A percentile compares a stretch with the other conserved stretches of the same genome.
These are phyloP conservation scores for Pantala flavescens DNA, from an alignment of 1,140 invertebrate genomes.

Conservation along the genomic window DNA sequence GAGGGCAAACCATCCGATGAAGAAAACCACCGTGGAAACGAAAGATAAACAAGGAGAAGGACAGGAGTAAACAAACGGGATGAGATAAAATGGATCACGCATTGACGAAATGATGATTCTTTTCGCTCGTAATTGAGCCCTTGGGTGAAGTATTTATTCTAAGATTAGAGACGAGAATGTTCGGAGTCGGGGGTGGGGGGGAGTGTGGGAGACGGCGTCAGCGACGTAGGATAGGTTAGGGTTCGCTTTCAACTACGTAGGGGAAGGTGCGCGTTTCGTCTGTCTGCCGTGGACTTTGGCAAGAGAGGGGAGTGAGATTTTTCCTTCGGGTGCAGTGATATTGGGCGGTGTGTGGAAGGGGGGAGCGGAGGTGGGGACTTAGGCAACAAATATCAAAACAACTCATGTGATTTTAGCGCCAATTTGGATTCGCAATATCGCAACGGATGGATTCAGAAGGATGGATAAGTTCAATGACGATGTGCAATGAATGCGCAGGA, in stretches of 20 bases:
- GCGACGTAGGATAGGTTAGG: conserved; percentile 1
- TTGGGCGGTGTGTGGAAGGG: neutral
- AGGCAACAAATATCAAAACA: neutral
- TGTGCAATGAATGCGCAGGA: too few relatives aligned
- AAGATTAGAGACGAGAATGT: too few relatives aligned
- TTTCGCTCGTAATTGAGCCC: too few relatives aligned
- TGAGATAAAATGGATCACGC: too few relatives aligned
- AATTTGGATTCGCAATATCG: too few relatives aligned
- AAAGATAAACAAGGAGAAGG: neutral
- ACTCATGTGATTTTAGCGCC: neutral
- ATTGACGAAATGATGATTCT: too few relatives aligned
- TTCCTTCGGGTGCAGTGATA: neutral
- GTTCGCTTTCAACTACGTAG: neutral
- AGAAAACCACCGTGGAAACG: neutral
- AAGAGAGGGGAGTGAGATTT: neutral
- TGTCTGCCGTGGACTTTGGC: neutral
- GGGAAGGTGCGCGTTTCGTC: neutral
- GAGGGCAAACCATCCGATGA: too few relatives aligned
- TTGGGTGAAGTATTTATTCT: too few relatives aligned
- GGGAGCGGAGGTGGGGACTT: neutral
- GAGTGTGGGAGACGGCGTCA: neutral
- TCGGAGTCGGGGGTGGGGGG: neutral
- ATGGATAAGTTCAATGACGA: too few relatives aligned
- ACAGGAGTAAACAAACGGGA: too few relatives aligned
- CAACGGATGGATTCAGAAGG: too few relatives aligned